Evolutionary conservation across 1,140 invertebrate species (phyloP).

Genomic region (Acromyrmex heyeri): DNA sequence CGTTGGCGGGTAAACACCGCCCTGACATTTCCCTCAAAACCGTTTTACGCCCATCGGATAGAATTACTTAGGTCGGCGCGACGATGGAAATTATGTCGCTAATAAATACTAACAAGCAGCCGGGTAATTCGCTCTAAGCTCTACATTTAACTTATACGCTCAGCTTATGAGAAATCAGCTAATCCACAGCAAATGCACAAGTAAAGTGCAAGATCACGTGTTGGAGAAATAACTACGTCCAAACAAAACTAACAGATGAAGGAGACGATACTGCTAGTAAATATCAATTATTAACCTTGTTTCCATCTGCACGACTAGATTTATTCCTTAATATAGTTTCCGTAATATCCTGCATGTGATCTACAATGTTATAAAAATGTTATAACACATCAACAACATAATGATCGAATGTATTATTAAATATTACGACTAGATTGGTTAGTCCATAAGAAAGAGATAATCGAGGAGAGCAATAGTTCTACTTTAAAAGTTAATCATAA

Average conservation of each 20-base stretch:
- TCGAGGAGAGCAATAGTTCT: constrained; percentile 6
- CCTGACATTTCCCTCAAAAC: constrained; percentile 35
- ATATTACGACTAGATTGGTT: constrained; percentile 5
- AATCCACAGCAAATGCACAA: not conserved
- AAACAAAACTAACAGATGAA: constrained; percentile 5
- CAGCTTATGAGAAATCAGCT: constrained; percentile 6
- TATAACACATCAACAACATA: not conserved
- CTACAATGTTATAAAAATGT: constrained; percentile 27
- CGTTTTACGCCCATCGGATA: constrained; percentile 41
- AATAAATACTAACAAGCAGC: constrained; percentile 50
- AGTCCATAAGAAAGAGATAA: not conserved
- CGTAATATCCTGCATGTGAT: not conserved
- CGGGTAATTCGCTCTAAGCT: constrained; percentile 55
- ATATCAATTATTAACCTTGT: constrained; percentile 30
- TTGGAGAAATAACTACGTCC: not conserved
- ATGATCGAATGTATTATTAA: constrained; percentile 9
- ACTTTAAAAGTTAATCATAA: not conserved
- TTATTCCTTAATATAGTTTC: constrained; percentile 23
- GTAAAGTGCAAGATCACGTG: not conserved
- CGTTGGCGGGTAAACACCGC: not conserved
- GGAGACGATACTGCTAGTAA: not conserved
- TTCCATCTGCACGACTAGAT: not conserved
- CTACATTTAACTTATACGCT: constrained; percentile 36
- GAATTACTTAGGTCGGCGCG: constrained; percentile 6
- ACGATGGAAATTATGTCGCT: constrained; percentile 40